These are phyloP conservation scores for Electrophaes corylata DNA, from an alignment of 2,888 invertebrate genomes.

Conservation along the genomic window DNA sequence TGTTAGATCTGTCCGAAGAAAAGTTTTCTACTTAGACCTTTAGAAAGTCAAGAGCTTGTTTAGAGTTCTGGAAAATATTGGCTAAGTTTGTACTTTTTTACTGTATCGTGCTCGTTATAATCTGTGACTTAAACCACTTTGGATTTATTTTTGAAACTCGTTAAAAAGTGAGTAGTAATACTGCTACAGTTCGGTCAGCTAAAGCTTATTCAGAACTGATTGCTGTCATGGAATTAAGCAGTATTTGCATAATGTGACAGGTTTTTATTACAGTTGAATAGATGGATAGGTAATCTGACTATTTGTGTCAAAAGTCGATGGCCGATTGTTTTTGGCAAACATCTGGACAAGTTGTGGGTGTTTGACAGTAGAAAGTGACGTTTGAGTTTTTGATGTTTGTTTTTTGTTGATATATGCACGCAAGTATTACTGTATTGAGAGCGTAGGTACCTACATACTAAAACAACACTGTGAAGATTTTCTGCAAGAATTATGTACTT, in stretches of 20 bases:
- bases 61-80: too few species aligned
- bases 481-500: slow-evolving; percentile 3
- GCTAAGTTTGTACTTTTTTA: too few species aligned
- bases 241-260: slow-evolving; percentile 36
- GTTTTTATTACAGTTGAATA: slow-evolving; percentile 25
- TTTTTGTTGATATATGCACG: too few species aligned
- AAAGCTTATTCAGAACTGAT: slow-evolving; percentile 27
- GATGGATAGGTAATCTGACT: slow-evolving; percentile 17
- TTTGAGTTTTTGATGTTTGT: slow-evolving; percentile 24
- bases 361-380: slow-evolving; percentile 27
- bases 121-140: too few species aligned
- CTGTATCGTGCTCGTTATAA: too few species aligned
- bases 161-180: slow-evolving; percentile 17
- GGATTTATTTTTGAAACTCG: slow-evolving; percentile 5
- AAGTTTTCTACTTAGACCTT: too few species aligned
- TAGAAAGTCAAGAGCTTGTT: too few species aligned
- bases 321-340: slow-evolving; percentile 30
- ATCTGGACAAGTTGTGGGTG: slow-evolving; percentile 19
- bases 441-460: too few species aligned
- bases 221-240: slow-evolving; percentile 16
- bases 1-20: too few species aligned
- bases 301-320: slow-evolving; percentile 39
- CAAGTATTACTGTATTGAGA: too few species aligned
- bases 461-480: too few species aligned
- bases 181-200: slow-evolving; percentile 16